A percentile compares a stretch with the other conserved stretches of the same genome.
Conservation (phyloP, 2,113 vertebrate species). For the Sakesphorus luctuosus region DNA sequence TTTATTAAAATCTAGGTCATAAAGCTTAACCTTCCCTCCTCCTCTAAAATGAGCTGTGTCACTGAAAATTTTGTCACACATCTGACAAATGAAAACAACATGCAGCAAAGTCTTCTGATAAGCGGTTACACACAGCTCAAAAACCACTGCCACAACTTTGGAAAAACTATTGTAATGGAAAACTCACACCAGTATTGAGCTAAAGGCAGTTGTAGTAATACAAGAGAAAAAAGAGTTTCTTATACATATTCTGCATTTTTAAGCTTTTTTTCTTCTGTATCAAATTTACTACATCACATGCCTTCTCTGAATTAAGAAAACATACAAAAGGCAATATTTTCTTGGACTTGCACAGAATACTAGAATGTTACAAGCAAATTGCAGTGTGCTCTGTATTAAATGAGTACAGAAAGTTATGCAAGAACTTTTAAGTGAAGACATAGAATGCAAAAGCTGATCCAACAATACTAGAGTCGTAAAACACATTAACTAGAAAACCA, state of each 20-base stretch:
- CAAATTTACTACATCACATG: neutral
- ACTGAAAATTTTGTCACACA: neutral
- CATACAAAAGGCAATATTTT: neutral
- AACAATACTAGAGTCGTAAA: neutral
- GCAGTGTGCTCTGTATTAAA: neutral
- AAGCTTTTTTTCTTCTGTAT: neutral
- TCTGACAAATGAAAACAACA: neutral
- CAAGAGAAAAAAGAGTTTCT: neutral
- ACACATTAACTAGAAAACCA: neutral
- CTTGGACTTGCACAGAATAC: neutral
- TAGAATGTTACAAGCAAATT: neutral
- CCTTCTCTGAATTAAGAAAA: neutral
- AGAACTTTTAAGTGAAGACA: neutral
- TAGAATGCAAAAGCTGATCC: neutral
- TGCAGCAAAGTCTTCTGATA: neutral
- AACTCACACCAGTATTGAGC: neutral
- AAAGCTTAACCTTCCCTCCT: neutral
- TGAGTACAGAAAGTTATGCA: neutral
- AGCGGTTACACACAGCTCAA: neutral
- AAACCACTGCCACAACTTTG: neutral
- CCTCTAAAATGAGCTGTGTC: neutral
- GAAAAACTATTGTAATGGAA: neutral
- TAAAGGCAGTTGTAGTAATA: neutral
- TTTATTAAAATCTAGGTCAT: neutral
- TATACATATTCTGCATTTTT: neutral